phyloP scores from a whole-genome alignment of 2,113 vertebrate genomes.

The Protomyctophum bolini region DNA sequence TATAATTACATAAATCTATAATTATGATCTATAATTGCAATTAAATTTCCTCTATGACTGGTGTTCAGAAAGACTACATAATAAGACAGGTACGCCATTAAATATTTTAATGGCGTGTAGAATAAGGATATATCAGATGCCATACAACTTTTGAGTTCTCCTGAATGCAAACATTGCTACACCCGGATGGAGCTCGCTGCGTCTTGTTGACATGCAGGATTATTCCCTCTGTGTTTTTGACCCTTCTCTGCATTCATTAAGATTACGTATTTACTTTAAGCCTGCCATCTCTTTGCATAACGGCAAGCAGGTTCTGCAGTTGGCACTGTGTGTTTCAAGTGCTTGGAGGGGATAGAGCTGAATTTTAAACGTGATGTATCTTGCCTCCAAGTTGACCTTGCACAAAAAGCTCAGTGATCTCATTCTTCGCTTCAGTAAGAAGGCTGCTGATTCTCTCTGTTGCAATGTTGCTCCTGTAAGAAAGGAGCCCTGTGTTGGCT shows the following conservation, averaged over 20 bases:
- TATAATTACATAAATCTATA: too few relatives aligned
- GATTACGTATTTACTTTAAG: conserved; percentile 77
- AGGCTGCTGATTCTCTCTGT: conserved; percentile 78
- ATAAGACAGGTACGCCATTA: conserved; percentile 4
- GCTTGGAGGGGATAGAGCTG: conserved; percentile 65
- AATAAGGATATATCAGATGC: conserved; percentile 59
- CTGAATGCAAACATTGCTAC: conserved; percentile 69
- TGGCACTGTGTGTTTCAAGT: conserved; percentile 70
- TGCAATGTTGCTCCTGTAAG: conserved; percentile 71
- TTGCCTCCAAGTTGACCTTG: conserved; percentile 76
- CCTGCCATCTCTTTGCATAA: conserved; percentile 73
- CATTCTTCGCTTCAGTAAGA: conserved; percentile 78
- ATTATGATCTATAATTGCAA: conserved; percentile 7
- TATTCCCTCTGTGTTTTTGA: conserved; percentile 75
- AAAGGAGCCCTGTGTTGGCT: conserved; percentile 69
- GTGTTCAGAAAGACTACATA: conserved; percentile 8
- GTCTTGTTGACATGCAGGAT: conserved; percentile 77
- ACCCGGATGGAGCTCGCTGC: conserved; percentile 58
- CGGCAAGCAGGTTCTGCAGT: conserved; percentile 68
- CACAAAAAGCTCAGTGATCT: conserved; percentile 79
- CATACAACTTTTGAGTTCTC: conserved; percentile 44
- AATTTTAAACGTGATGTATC: conserved; percentile 76
- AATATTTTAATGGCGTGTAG: conserved; percentile 23
- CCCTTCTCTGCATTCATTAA: conserved; percentile 77
- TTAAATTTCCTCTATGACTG: conserved; percentile 8